Percentiles rank a stretch among this genome's conserved stretches.
Evolutionary conservation across 2,113 vertebrate species (phyloP).

Genomic region (Chelonoidis abingdonii): DNA sequence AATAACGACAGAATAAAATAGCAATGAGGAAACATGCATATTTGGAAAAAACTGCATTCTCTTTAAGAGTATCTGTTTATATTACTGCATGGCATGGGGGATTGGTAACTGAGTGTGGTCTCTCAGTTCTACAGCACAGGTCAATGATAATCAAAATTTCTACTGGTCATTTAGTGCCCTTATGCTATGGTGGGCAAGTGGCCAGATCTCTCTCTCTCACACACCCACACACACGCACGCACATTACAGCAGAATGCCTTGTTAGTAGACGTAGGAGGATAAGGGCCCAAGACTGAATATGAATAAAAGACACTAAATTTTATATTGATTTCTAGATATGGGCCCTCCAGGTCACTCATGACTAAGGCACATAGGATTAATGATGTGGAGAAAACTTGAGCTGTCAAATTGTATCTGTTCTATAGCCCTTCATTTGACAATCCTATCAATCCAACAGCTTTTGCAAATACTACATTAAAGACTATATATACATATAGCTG

Average conservation of each 20-base stretch:
- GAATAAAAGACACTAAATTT: fast-evolving
- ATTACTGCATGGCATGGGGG: background rate
- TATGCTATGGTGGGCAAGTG: background rate
- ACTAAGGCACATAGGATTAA: background rate
- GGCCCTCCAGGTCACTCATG: background rate
- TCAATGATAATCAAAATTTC: constrained; percentile 6
- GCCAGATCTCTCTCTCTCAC: background rate
- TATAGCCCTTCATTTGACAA: background rate
- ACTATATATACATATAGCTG: background rate
- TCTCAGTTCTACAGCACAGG: background rate
- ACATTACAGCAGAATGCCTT: background rate
- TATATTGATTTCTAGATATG: background rate
- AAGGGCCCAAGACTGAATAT: background rate
- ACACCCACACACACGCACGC: fast-evolving
- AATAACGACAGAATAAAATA: background rate
- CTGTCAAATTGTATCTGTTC: background rate
- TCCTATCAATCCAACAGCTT: background rate
- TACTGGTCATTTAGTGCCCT: constrained; percentile 7
- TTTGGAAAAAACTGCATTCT: background rate
- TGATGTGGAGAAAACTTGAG: background rate
- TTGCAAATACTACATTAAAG: background rate
- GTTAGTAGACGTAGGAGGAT: background rate
- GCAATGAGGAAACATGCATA: background rate
- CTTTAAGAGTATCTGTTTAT: background rate
- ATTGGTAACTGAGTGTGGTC: background rate